These are phyloP conservation scores for Paramisgurnus dabryanus DNA, from an alignment of 2,113 vertebrate species.

Conservation along the genomic window DNA sequence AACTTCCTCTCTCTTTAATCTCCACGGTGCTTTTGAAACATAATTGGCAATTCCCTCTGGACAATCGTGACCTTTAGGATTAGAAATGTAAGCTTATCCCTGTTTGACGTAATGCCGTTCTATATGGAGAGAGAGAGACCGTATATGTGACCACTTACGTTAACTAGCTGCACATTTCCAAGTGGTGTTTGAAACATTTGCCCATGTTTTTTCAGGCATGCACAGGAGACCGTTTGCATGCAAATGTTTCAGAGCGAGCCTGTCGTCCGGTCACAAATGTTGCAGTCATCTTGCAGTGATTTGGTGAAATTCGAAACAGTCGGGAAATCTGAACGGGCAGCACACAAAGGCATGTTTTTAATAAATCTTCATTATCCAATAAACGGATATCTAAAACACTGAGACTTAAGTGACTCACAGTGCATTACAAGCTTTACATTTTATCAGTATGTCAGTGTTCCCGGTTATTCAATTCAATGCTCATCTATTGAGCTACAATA, in stretches of 20 bases:
- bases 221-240: conserved; percentile 40
- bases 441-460: too few species aligned
- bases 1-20: not conserved
- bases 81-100: conserved; percentile 8
- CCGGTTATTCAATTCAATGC: too few species aligned
- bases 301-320: conserved; percentile 31
- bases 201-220: conserved; percentile 7
- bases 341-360: too few species aligned
- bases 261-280: not conserved
- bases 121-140: not conserved
- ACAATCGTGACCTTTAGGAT: conserved; percentile 2
- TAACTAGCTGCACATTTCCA: not conserved
- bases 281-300: conserved; percentile 25
- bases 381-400: too few species aligned
- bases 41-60: not conserved
- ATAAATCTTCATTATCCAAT: too few species aligned
- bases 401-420: too few species aligned
- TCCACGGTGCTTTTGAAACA: not conserved
- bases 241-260: conserved; percentile 40
- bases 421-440: too few species aligned
- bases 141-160: not conserved
- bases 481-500: too few species aligned
- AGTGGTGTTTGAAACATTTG: not conserved
- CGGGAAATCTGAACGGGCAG: not conserved
- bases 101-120: not conserved